phyloP scores from a whole-genome alignment of 1,140 invertebrate species.

The Panulirus ornatus region DNA sequence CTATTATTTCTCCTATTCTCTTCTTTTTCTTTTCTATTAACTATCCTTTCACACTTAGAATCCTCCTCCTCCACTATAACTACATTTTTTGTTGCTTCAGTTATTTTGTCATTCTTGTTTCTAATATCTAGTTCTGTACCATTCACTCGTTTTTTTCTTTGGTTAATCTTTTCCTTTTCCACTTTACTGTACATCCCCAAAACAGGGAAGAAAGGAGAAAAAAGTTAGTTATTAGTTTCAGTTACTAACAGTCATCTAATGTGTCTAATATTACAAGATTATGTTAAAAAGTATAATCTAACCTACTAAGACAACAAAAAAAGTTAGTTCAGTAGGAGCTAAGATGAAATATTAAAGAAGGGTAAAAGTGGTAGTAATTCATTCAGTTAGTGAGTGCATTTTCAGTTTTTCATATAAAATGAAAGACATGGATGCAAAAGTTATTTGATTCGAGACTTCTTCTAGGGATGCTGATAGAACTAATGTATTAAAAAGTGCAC shows the following conservation, averaged over 20 bases:
- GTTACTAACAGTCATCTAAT: background rate
- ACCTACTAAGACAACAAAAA: background rate
- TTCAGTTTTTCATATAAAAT: background rate
- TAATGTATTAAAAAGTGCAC: too few relatives aligned
- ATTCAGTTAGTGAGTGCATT: background rate
- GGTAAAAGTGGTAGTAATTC: background rate
- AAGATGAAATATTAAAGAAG: background rate
- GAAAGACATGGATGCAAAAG: too few relatives aligned
- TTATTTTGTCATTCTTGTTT: constrained; percentile 24
- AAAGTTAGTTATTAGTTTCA: background rate
- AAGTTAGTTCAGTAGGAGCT: background rate
- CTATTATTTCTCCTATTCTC: background rate
- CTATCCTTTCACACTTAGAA: background rate
- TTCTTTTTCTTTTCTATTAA: background rate
- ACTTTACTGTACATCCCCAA: constrained; percentile 39
- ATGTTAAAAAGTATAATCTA: background rate
- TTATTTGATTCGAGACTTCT: too few relatives aligned
- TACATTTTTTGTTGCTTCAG: background rate
- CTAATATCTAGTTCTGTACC: constrained; percentile 1
- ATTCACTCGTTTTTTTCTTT: constrained; percentile 41
- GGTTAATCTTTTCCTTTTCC: constrained; percentile 57
- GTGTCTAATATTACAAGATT: background rate
- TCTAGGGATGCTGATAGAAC: too few relatives aligned
- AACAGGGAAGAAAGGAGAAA: background rate
- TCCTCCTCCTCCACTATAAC: constrained; percentile 41